A percentile compares a stretch with the other conserved stretches of the same genome.
Conservation (phyloP, 30 jellyfish, hydroid and myxozoan genomes). For the Clytia hemisphaerica region DNA sequence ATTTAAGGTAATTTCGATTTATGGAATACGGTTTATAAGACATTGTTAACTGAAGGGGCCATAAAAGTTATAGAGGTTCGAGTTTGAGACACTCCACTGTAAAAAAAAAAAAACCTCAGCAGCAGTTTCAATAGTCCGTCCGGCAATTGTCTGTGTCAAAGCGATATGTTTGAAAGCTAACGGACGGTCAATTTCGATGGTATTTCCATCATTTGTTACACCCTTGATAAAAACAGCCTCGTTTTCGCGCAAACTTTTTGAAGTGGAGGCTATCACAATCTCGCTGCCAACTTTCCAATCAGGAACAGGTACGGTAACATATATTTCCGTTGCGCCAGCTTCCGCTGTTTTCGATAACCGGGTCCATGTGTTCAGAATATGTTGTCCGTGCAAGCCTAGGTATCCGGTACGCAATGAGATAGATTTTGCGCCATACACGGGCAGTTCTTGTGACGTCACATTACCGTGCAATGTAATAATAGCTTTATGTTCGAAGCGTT, state of each 20-base stretch:
- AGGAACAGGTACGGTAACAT: conserved; percentile 47
- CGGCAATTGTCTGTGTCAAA: conserved; percentile 61
- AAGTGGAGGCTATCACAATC: conserved; percentile 84
- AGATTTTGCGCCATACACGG: conserved; percentile 94
- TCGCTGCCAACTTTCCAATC: conserved; percentile 84
- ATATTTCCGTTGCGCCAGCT: conserved; percentile 53
- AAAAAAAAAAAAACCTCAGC: too few relatives aligned
- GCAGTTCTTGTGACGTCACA: conserved; percentile 87
- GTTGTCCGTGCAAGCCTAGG: conserved; percentile 76
- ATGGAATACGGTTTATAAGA: too few relatives aligned
- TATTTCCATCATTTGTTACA: conserved; percentile 57
- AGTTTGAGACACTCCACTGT: too few relatives aligned
- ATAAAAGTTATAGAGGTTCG: too few relatives aligned
- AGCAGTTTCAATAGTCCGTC: conserved; percentile 63
- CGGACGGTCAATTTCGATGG: conserved; percentile 33
- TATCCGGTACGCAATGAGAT: conserved; percentile 79
- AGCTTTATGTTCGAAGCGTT: conserved; percentile 87
- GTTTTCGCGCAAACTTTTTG: conserved; percentile 81
- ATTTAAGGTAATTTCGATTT: too few relatives aligned
- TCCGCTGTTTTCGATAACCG: conserved; percentile 58
- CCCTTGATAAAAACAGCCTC: conserved; percentile 69
- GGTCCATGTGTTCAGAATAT: conserved; percentile 79
- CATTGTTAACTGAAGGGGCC: too few relatives aligned
- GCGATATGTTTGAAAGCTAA: conserved; percentile 60
- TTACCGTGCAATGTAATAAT: conserved; percentile 81